A percentile compares a stretch with the other conserved stretches of the same genome.
Conservation (phyloP, 2,797 vertebrate species). For the Synaphobranchus kaupii region DNA sequence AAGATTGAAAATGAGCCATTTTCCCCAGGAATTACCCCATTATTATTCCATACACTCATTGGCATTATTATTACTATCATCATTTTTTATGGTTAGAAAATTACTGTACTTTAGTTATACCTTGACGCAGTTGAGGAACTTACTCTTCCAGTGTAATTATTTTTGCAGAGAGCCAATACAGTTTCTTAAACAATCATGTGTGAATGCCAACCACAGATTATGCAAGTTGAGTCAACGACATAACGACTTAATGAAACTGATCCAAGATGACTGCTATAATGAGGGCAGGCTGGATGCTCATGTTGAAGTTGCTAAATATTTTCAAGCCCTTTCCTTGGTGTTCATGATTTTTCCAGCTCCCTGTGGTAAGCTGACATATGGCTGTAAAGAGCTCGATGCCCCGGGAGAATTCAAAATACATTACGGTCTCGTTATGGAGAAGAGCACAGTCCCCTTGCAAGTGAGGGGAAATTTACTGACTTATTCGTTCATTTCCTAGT, state of each 20-base stretch:
- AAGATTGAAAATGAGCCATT: no score
- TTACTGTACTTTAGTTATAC: constrained; percentile 23
- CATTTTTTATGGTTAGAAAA: constrained; percentile 25
- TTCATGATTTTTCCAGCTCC: neutral
- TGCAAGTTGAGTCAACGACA: constrained; percentile 54
- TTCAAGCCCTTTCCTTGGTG: neutral
- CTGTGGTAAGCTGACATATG: neutral
- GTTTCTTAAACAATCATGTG: constrained; percentile 57
- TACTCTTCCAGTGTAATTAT: constrained; percentile 38
- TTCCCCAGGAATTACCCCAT: neutral
- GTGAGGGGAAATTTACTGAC: neutral
- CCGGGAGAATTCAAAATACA: neutral
- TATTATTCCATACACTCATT: neutral
- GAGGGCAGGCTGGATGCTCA: neutral
- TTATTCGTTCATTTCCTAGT: neutral
- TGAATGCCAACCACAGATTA: constrained; percentile 53
- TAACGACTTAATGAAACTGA: constrained; percentile 59
- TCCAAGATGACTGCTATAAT: constrained; percentile 45
- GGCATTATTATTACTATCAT: constrained; percentile 6
- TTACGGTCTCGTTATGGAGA: neutral
- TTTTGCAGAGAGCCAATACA: no score
- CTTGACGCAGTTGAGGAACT: constrained; percentile 5
- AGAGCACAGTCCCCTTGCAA: neutral
- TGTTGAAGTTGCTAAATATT: neutral
- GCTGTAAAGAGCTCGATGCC: neutral